Percentiles rank a stretch among this genome's conserved stretches.
Conservation (phyloP, 1,140 invertebrate species). For the Chironomus tepperi region DNA sequence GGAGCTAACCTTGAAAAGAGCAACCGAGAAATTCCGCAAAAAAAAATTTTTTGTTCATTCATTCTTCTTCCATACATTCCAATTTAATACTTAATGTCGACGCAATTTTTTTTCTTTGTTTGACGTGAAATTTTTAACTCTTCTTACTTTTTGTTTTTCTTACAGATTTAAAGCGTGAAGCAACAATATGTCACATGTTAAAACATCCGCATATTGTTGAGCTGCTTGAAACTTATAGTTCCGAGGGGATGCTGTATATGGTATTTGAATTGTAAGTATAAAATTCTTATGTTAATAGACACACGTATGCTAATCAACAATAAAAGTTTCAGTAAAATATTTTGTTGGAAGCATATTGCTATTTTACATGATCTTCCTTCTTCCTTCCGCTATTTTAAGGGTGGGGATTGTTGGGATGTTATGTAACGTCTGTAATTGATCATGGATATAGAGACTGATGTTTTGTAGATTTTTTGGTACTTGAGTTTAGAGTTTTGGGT, state of each 20-base stretch:
- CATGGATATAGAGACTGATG: too few relatives aligned
- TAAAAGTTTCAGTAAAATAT: too few relatives aligned
- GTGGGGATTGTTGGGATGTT: too few relatives aligned
- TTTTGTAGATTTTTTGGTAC: too few relatives aligned
- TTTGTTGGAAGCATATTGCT: too few relatives aligned
- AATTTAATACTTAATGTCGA: not conserved
- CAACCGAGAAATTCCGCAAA: not conserved
- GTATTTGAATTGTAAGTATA: constrained; percentile 96
- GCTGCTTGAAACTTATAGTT: constrained; percentile 95
- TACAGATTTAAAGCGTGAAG: constrained; percentile 93
- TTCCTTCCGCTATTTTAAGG: too few relatives aligned
- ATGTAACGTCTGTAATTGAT: too few relatives aligned
- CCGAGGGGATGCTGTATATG: constrained; percentile 98
- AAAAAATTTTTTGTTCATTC: not conserved
- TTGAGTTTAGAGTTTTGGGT: too few relatives aligned
- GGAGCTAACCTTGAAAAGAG: not conserved
- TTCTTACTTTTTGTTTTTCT: constrained; percentile 33
- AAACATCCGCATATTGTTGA: constrained; percentile 99
- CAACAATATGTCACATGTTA: constrained; percentile 97
- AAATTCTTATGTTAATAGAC: too few relatives aligned
- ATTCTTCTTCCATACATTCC: not conserved
- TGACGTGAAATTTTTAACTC: not conserved
- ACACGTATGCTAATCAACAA: too few relatives aligned
- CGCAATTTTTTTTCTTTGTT: not conserved
- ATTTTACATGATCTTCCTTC: too few relatives aligned